Evolutionary conservation across 2,113 vertebrate species (phyloP).

Genomic region (Gallinago paraguaiae): DNA sequence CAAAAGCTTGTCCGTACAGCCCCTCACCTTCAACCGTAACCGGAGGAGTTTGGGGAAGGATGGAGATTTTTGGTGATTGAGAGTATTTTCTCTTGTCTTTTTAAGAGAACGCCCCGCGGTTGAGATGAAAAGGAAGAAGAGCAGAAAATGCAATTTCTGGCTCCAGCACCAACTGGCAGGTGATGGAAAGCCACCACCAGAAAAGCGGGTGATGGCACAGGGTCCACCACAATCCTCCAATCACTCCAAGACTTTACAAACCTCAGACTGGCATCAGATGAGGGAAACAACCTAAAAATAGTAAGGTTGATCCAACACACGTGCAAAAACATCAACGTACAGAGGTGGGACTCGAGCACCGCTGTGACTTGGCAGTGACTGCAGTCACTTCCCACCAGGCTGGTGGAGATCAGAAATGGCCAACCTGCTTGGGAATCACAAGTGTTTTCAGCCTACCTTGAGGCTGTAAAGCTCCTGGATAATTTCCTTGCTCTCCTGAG

Average conservation of each 20-base stretch:
- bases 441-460: background rate
- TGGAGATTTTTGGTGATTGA: background rate
- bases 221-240: background rate
- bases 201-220: background rate
- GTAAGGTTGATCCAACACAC: background rate
- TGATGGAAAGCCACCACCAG: background rate
- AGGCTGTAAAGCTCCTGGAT: background rate
- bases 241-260: background rate
- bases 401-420: background rate
- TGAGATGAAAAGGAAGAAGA: background rate
- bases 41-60: background rate
- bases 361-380: no score
- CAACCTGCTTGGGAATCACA: background rate
- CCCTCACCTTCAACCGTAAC: background rate
- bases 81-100: background rate
- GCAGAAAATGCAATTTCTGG: background rate
- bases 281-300: background rate
- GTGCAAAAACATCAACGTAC: rapidly evolving
- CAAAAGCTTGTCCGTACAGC: background rate
- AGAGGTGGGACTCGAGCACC: background rate
- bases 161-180: background rate
- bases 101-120: background rate
- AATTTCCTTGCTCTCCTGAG: background rate
- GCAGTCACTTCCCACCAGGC: background rate
- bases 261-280: background rate